phyloP scores from a whole-genome alignment of 2,797 vertebrate genomes.

The Acestrorhynchus altus region DNA sequence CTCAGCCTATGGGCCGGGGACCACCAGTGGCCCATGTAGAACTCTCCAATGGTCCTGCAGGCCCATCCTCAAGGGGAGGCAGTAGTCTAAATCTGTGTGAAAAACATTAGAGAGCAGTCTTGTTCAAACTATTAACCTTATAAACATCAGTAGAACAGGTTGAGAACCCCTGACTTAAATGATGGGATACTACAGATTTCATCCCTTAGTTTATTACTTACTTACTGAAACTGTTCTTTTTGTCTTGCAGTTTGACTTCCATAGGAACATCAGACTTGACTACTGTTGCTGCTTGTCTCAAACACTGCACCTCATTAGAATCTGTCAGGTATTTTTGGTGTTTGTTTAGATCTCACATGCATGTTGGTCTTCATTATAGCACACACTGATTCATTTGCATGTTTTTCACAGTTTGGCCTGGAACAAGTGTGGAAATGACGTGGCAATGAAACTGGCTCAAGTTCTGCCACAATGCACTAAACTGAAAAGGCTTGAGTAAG shows the following conservation, averaged over 20 bases:
- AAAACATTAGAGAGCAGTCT: no score
- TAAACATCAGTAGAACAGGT: no score
- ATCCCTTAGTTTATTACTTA: no score
- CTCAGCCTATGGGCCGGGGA: no score
- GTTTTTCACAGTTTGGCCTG: constrained; percentile 82
- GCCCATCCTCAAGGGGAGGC: no score
- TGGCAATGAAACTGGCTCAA: constrained; percentile 75
- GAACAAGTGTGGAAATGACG: constrained; percentile 84
- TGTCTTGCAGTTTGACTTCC: constrained; percentile 71
- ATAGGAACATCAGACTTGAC: constrained; percentile 78
- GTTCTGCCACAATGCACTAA: constrained; percentile 78
- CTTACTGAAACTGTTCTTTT: neutral
- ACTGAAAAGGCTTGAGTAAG: constrained; percentile 87
- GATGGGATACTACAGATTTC: no score
- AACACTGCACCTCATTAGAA: constrained; percentile 80
- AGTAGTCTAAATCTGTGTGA: no score
- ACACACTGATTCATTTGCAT: neutral
- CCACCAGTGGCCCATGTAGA: no score
- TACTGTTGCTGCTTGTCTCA: constrained; percentile 70
- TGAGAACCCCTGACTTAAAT: no score
- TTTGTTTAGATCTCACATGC: neutral
- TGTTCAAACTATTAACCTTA: no score
- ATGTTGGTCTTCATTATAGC: neutral
- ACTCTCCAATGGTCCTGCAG: no score
- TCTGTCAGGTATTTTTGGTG: constrained; percentile 67